Evolutionary conservation across 2,888 invertebrate genomes (phyloP).

Genomic region (Nasonovia ribisnigri): DNA sequence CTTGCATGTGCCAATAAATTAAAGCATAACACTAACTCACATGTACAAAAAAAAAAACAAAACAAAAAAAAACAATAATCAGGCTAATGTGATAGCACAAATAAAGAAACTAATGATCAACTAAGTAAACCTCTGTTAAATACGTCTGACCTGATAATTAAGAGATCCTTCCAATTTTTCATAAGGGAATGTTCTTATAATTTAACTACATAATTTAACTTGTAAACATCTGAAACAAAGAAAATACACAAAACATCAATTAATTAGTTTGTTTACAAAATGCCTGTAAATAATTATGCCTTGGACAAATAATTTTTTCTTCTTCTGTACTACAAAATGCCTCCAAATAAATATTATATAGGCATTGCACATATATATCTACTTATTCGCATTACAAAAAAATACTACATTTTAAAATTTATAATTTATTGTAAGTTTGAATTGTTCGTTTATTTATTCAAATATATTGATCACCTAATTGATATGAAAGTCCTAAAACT

Average conservation of each 20-base stretch:
- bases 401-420: not conserved
- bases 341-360: not conserved
- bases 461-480: not conserved
- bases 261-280: not conserved
- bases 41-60: conserved; percentile 48
- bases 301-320: not conserved
- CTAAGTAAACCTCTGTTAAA: conserved; percentile 59
- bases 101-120: conserved; percentile 42
- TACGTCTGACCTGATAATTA: conserved; percentile 65
- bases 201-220: conserved; percentile 59
- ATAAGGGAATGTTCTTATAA: conserved; percentile 63
- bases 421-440: too few relatives aligned
- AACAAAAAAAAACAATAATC: conserved; percentile 45
- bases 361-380: not conserved
- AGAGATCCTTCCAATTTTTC: conserved; percentile 57
- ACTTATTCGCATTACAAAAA: not conserved
- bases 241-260: not conserved
- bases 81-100: conserved; percentile 56
- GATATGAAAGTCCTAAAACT: not conserved
- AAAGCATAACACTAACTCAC: conserved; percentile 44
- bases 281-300: not conserved
- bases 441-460: not conserved
- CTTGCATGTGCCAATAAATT: conserved; percentile 40
- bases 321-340: not conserved
- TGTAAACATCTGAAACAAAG: conserved; percentile 61